Base-by-base conservation (phyloP, 2,888 invertebrate species). In the Cephalotes varians region DNA sequence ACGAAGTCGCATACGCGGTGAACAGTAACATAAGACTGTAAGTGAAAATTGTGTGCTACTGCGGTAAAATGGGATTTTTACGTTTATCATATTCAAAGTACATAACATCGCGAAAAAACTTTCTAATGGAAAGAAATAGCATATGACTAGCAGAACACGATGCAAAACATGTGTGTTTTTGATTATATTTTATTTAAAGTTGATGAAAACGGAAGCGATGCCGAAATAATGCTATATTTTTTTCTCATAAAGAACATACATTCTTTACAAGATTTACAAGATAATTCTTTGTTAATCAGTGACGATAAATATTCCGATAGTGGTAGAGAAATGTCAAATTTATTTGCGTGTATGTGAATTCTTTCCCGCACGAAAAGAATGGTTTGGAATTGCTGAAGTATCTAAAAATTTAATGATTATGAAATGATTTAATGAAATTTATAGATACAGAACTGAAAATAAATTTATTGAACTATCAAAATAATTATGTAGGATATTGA, bases 281-380 rank as follows among this genome's bases (percentile, higher is more conserved):
- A 28, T 51, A 71, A 71, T 87, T 89, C 74, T 85, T 83, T 84
- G 80, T 90, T 90, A 88, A 90, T 86, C 84, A 84, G 69, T 74
- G 73, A 84, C 85, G 83, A 54, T 67, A 82, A 79, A 83, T 84
- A 62, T 82, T 40, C 40, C 3, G 3, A 40, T 12, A 12, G 12
- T 40, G 3, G 73, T 87, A 83, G 87, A 85, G 85, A 85, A 87
- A 34, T 34, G 34, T 34, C n/a, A n/a, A n/a, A n/a, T n/a, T n/a
- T n/a, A n/a, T n/a, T n/a, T n/a, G n/a, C n/a, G n/a, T n/a, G n/a
- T n/a, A n/a, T n/a, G n/a, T n/a, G n/a, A n/a, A n/a, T n/a, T n/a
- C n/a, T n/a, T n/a, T n/a, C n/a, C n/a, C n/a, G n/a, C 4, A 40
- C 3, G 0, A 12, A 40, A 40, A 15, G 3, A 40, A 40, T 12